Evolutionary conservation across 1,140 invertebrate genomes (phyloP).

Genomic region (Prorops nasuta): DNA sequence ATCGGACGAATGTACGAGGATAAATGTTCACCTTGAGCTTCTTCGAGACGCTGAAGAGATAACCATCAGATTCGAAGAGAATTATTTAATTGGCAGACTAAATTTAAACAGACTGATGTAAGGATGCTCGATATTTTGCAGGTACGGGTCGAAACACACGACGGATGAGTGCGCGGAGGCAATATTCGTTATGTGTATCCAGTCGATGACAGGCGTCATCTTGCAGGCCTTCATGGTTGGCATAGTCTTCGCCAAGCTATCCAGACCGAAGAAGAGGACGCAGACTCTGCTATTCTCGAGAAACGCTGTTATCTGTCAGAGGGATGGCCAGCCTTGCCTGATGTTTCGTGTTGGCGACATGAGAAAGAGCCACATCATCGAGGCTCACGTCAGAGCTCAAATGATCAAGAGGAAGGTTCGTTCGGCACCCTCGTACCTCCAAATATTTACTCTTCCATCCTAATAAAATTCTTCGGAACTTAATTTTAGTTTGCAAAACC

Average conservation of each 20-base stretch:
- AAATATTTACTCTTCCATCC: no score
- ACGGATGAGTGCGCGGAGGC: conserved; percentile 95
- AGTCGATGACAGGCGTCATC: conserved; percentile 94
- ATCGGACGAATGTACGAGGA: no score
- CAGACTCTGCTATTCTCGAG: conserved; percentile 95
- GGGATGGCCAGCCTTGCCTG: conserved; percentile 85
- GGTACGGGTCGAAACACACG: conserved; percentile 59
- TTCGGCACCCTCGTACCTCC: no score
- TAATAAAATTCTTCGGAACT: no score
- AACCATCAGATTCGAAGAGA: no score
- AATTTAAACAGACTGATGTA: no score
- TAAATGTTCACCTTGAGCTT: no score
- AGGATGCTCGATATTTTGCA: no score
- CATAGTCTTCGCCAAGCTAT: conserved; percentile 94
- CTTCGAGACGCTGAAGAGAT: no score
- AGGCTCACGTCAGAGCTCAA: conserved; percentile 86
- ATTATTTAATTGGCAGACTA: no score
- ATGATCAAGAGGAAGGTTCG: conserved; percentile 65
- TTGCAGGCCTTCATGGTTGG: conserved; percentile 84
- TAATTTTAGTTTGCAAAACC: no score
- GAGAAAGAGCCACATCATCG: conserved; percentile 96
- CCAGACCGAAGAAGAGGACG: conserved; percentile 94
- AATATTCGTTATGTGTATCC: conserved; percentile 94
- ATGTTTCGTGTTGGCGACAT: conserved; percentile 98
- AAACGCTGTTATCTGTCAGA: conserved; percentile 87